Evolutionary conservation across 1,140 invertebrate genomes (phyloP).

Genomic region (Heliconius himera): DNA sequence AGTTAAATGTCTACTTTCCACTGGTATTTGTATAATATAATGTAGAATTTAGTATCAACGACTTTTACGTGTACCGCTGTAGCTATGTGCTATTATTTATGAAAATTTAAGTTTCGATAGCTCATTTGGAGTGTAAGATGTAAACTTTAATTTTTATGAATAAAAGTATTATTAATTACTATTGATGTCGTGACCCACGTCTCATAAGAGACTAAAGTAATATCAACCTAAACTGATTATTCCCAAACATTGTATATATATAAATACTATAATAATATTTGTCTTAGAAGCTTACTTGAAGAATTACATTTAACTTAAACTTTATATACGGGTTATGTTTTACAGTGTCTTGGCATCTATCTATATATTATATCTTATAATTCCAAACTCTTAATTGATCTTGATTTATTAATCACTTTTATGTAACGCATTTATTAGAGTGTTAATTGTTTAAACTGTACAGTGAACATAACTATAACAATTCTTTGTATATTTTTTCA

Average conservation of each 20-base stretch:
- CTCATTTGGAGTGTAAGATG: neutral
- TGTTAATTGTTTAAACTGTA: slow-evolving; percentile 70
- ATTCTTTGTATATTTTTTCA: slow-evolving; percentile 77
- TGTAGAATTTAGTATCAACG: slow-evolving; percentile 28
- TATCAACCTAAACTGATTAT: slow-evolving; percentile 25
- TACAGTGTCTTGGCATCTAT: slow-evolving; percentile 39
- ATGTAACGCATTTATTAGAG: slow-evolving; percentile 72
- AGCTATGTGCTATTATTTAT: slow-evolving; percentile 14
- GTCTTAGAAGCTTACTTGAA: slow-evolving; percentile 33
- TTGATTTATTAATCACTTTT: slow-evolving; percentile 34
- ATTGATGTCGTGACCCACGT: slow-evolving; percentile 21
- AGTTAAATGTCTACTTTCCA: slow-evolving; percentile 19
- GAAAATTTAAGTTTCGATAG: neutral
- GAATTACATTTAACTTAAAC: slow-evolving; percentile 24
- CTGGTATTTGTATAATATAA: slow-evolving; percentile 34
- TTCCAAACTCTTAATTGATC: neutral
- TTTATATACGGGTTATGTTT: slow-evolving; percentile 43
- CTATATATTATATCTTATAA: neutral
- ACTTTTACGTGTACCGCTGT: slow-evolving; percentile 25
- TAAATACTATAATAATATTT: slow-evolving; percentile 30
- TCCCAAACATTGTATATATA: slow-evolving; percentile 21
- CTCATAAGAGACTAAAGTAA: slow-evolving; percentile 15
- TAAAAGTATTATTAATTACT: slow-evolving; percentile 12
- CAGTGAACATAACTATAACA: slow-evolving; percentile 69
- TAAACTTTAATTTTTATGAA: neutral